Evolutionary conservation across 2,888 invertebrate genomes (phyloP).

Genomic region (Zaprionus bogoriensis): DNA sequence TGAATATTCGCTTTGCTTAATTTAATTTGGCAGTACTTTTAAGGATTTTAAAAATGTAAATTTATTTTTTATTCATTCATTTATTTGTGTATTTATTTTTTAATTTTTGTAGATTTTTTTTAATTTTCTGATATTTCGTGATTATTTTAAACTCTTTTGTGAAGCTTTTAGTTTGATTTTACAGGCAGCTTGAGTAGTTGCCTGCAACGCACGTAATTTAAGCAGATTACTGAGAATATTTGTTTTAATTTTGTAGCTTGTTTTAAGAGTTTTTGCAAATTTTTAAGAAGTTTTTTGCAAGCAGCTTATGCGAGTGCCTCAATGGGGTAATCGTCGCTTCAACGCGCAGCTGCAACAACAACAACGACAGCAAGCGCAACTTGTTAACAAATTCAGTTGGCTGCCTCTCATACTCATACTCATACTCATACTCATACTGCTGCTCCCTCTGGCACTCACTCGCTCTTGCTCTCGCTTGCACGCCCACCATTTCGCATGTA

Average conservation of each 20-base stretch:
- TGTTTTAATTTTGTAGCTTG: too few relatives aligned
- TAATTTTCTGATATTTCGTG: too few relatives aligned
- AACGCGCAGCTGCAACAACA: constrained; percentile 15
- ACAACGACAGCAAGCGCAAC: too few relatives aligned
- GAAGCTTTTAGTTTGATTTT: too few relatives aligned
- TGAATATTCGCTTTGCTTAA: too few relatives aligned
- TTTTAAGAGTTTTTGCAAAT: neutral
- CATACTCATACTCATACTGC: neutral
- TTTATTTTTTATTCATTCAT: too few relatives aligned
- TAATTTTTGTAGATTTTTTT: neutral
- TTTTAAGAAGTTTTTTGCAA: too few relatives aligned
- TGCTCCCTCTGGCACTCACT: neutral
- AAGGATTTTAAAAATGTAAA: neutral
- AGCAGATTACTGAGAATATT: too few relatives aligned
- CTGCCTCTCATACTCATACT: neutral
- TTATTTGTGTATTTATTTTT: neutral
- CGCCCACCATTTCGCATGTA: constrained; percentile 47
- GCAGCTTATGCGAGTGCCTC: too few relatives aligned
- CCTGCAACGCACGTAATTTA: too few relatives aligned
- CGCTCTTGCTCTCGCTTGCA: neutral
- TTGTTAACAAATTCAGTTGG: constrained; percentile 30
- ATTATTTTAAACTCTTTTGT: too few relatives aligned
- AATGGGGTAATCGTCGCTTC: constrained; percentile 16
- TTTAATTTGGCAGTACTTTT: neutral
- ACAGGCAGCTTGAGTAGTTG: too few relatives aligned